phyloP scores from a whole-genome alignment of 2,113 vertebrate species.

The Campylomormyrus numenius region DNA sequence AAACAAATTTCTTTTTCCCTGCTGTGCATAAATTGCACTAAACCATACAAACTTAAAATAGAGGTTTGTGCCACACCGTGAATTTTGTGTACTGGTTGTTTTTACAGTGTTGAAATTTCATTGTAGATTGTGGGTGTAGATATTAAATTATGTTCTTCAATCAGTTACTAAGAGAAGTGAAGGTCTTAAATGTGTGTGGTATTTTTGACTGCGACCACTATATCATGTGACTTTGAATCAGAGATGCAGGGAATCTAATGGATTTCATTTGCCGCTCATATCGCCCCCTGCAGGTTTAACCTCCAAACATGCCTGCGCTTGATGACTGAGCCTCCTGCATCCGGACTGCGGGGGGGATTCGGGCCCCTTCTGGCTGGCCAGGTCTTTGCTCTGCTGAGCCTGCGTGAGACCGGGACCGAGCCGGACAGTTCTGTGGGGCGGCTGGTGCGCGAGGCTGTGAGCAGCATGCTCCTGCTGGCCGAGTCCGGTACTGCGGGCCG shows the following conservation, averaged over 20 bases:
- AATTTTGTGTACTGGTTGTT: not conserved
- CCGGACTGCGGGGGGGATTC: not conserved
- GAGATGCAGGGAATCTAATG: not conserved
- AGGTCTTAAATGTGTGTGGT: not conserved
- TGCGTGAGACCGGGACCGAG: conserved; percentile 16
- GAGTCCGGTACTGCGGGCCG: not conserved
- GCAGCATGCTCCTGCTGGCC: conserved; percentile 22
- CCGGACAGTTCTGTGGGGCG: conserved; percentile 23
- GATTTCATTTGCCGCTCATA: not conserved
- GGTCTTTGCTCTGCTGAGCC: conserved; percentile 23
- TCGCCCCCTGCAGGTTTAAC: conserved; percentile 21
- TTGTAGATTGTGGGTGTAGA: not conserved
- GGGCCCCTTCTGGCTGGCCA: conserved; percentile 22
- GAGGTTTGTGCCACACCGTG: not conserved
- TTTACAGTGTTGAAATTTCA: not conserved
- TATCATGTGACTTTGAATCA: not conserved
- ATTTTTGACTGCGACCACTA: not conserved
- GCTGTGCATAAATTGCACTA: not conserved
- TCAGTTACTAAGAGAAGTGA: not conserved
- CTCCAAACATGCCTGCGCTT: conserved; percentile 26
- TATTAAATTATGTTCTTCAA: not conserved
- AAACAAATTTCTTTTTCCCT: not conserved
- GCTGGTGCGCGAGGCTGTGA: conserved; percentile 20
- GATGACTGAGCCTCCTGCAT: not conserved
- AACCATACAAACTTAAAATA: not conserved